Base-by-base conservation (phyloP, 2,888 invertebrate species). In the Caenorhabditis sp. region DNA sequence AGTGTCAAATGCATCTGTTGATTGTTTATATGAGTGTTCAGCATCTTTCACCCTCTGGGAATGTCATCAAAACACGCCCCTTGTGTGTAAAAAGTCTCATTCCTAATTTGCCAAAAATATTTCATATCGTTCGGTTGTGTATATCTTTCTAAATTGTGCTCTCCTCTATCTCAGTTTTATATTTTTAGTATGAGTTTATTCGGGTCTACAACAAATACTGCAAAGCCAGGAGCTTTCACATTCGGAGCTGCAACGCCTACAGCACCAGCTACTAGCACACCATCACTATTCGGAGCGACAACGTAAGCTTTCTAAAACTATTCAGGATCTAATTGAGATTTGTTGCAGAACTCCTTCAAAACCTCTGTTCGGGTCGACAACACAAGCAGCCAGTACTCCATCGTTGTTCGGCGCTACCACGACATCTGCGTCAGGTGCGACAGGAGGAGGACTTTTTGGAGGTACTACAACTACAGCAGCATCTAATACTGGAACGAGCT, bases 291-390 rank as follows among this genome's bases (percentile, higher is more conserved):
- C 21, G 70, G 75, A 31, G 23, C 62, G 6, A 71, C 21, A 43
- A 68, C 73, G 73, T 73, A 27, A 58, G 68, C 62, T 26, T 66
- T 51, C 3, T 51, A 4, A 26, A 55, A 55, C 24, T 23, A n/a
- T 55, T 14, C n/a, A 37, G 10, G 24, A 27, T n/a, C n/a, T n/a
- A n/a, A n/a, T n/a, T n/a, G n/a, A n/a, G n/a, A n/a, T n/a, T n/a
- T n/a, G 26, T 36, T 50, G 2, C 27, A 74, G 74, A 66, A 69
- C 69, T 5, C 74, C 71, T 23, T 1, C 66, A 26, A 76, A 71
- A n/a, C 71, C 71, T 10, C 57, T 76, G 14, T 76, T 76, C 59
- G 76, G 76, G 53, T 61, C 72, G 5, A 76, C 76, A 5, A 58
- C 72, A 8, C 66, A 62, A 53, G 66, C 72, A 0, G 55, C 70